Conservation (phyloP, 2,797 vertebrate species). For the Sus cebifrons region DNA sequence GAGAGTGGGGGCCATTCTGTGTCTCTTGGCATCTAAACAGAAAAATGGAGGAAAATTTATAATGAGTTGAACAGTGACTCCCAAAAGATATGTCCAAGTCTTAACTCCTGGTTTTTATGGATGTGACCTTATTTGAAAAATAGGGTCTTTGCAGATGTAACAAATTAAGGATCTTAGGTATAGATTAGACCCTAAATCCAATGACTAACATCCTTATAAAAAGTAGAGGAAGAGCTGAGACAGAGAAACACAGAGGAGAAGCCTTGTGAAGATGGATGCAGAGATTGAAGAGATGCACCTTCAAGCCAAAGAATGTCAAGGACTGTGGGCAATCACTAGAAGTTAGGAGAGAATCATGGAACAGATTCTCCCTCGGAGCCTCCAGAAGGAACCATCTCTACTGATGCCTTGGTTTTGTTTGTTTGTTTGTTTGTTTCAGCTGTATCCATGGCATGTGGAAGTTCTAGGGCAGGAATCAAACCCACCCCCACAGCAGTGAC, state of each 20-base stretch:
- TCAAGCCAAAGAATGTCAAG: background rate
- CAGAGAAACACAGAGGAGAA: background rate
- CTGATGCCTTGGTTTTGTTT: background rate
- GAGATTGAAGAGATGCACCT: background rate
- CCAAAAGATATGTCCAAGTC: background rate
- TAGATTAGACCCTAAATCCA: background rate
- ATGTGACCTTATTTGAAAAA: conserved; percentile 28
- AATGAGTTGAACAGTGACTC: background rate
- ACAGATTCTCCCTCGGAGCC: background rate
- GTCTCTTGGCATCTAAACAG: background rate
- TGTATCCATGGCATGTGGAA: no score
- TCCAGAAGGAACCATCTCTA: background rate
- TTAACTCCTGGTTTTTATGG: background rate
- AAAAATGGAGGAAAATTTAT: background rate
- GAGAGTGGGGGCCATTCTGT: background rate
- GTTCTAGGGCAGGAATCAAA: no score
- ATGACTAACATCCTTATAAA: background rate
- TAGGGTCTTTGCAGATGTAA: background rate
- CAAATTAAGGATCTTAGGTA: conserved; percentile 26
- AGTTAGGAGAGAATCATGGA: background rate
- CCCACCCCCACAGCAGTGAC: no score
- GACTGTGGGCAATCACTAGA: background rate
- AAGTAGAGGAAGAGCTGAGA: background rate
- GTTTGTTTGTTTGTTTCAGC: no score
- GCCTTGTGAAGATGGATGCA: background rate